phyloP scores from a whole-genome alignment of 2,888 invertebrate species.

The Mimas tiliae region DNA sequence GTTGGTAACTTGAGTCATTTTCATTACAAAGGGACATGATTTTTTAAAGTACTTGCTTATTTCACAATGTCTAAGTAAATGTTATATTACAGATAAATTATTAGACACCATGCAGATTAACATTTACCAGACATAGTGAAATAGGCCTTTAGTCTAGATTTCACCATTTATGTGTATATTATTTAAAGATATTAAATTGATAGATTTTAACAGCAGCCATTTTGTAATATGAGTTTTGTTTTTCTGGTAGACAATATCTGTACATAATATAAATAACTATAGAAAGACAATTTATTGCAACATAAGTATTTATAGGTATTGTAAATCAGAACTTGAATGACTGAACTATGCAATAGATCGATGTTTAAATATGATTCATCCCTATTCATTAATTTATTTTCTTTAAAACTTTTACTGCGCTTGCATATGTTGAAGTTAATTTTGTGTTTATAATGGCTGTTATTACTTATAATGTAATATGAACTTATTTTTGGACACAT shows the following conservation, averaged over 20 bases:
- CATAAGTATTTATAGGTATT: constrained; percentile 12
- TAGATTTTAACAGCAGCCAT: constrained; percentile 1
- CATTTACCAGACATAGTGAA: too few species aligned
- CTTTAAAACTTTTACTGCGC: not conserved
- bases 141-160: too few species aligned
- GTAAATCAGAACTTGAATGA: constrained; percentile 8
- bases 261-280: constrained; percentile 14
- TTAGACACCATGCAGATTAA: too few species aligned
- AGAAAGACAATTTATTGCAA: not conserved
- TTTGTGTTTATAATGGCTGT: constrained; percentile 15
- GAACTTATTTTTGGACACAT: not conserved
- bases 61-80: too few species aligned
- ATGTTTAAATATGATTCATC: constrained; percentile 4
- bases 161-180: not conserved
- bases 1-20: not conserved
- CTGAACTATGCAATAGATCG: constrained; percentile 15
- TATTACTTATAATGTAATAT: not conserved
- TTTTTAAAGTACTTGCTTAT: too few species aligned
- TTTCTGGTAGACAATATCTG: constrained; percentile 11
- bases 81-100: too few species aligned
- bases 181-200: not conserved
- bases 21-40: not conserved
- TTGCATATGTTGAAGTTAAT: not conserved
- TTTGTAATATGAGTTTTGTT: not conserved
- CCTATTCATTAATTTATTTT: constrained; percentile 6